Evolutionary conservation across 2,797 vertebrate genomes (phyloP), one percentile per base, ranked within the genome.

Genomic region (Acanthurus tractus): DNA sequence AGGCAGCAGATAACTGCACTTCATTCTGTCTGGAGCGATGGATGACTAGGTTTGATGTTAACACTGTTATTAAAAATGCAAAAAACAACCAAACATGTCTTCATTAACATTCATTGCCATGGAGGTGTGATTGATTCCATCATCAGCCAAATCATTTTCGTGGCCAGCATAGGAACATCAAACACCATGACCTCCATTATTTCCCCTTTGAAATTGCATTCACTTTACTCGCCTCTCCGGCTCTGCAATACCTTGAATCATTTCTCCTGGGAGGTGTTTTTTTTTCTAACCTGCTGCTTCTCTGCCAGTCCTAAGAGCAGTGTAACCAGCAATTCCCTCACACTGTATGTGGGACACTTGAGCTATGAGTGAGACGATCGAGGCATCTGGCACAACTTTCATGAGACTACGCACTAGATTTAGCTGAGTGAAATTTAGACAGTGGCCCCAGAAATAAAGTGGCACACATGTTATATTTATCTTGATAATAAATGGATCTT

Each of bases 321-420:
- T 81, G 80, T 73, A 89, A 86, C 90, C 84, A 84, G 82, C 89
- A 89, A 91, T 90, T 89, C 89, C 82, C 76, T 78, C 68, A 74
- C 89, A 77, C 90, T 82, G 87, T 91, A 93, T 94, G 91, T 94
- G 94, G 93, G 92, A 92, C 92, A 94, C 92, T 90, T 86, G 84
- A 89, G 91, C 85, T 81, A 74, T 81, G 88, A 90, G 88, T 80
- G 82, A 90, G 86, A 85, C 25, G 25, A 25, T 25, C 54, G 38
- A 89, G 73, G 81, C 86, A 86, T 89, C 84, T 90, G 89, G 88
- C 88, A 75, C 86, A 90, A 84, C 87, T 83, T 91, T 82, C 65
- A 40, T 44, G 73, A 89, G 84, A 83, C 81, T 62, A 61, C 78
- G 85, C 77, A 63, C 84, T 80, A 79, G 73, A 86, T 93, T 77